These are phyloP conservation scores for Pyrocoelia pectoralis DNA, from an alignment of 2,888 invertebrate genomes.

Conservation along the genomic window DNA sequence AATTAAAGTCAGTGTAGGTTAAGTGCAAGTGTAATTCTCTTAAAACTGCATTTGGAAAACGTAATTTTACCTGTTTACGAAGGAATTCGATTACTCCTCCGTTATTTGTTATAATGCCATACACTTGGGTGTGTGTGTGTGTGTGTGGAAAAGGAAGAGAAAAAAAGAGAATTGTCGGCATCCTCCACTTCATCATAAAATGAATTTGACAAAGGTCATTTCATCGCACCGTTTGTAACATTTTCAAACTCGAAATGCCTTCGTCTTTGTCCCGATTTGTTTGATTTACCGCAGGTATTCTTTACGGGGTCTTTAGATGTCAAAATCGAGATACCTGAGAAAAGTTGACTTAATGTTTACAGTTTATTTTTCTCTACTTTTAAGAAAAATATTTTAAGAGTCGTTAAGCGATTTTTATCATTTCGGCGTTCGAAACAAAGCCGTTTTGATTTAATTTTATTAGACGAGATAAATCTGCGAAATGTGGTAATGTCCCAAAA, in stretches of 20 bases:
- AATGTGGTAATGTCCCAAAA: no score
- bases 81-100: background rate
- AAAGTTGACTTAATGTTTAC: constrained; percentile 3
- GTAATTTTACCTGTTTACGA: constrained; percentile 14
- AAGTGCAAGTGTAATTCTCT: constrained; percentile 24
- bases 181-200: constrained; percentile 34
- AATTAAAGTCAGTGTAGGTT: constrained; percentile 30
- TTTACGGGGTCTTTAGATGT: constrained; percentile 10
- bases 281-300: constrained; percentile 27
- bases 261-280: constrained; percentile 28
- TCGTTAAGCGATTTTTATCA: no score
- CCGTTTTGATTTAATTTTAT: no score
- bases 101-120: background rate
- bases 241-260: constrained; percentile 22
- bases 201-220: constrained; percentile 35
- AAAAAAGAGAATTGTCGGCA: constrained; percentile 25
- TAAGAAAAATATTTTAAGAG: no score
- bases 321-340: constrained; percentile 5
- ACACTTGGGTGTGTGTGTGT: no score
- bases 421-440: no score
- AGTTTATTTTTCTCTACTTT: background rate
- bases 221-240: constrained; percentile 26
- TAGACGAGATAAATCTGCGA: no score
- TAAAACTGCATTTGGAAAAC: constrained; percentile 16
- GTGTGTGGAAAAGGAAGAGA: no score